Evolutionary conservation across 1,140 invertebrate genomes (phyloP).

Genomic region (Zaprionus lachaisei): DNA sequence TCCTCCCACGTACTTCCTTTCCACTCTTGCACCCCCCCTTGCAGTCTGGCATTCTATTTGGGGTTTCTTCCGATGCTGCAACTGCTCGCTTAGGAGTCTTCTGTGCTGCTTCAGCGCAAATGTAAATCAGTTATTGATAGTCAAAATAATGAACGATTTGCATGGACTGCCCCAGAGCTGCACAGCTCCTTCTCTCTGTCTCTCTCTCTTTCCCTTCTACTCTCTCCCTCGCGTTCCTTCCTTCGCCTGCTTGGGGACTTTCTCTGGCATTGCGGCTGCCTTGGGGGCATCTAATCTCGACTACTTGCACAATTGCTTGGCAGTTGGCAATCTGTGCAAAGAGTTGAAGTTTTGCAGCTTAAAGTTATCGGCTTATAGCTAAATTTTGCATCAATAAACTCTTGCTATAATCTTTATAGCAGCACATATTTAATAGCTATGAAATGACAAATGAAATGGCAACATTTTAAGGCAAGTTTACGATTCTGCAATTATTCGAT

Average conservation of each 20-base stretch:
- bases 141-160: conserved; percentile 74
- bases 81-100: conserved; percentile 41
- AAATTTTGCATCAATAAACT: background rate
- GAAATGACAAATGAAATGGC: background rate
- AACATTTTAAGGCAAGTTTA: background rate
- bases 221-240: background rate
- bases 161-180: conserved; percentile 29
- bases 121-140: conserved; percentile 82
- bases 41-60: conserved; percentile 2
- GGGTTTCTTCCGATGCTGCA: conserved; percentile 1
- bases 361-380: background rate
- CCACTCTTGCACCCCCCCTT: background rate
- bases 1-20: background rate
- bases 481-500: background rate
- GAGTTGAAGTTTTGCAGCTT: conserved; percentile 2
- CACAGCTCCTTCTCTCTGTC: background rate
- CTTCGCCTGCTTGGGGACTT: conserved; percentile 6
- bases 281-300: conserved; percentile 16
- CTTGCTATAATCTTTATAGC: background rate
- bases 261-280: conserved; percentile 11
- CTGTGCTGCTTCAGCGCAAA: conserved; percentile 64
- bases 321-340: background rate
- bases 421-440: background rate
- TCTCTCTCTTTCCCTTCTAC: background rate
- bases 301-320: conserved; percentile 13